phyloP scores from a whole-genome alignment of 2,113 vertebrate species.

The Gobiocypris rarus region DNA sequence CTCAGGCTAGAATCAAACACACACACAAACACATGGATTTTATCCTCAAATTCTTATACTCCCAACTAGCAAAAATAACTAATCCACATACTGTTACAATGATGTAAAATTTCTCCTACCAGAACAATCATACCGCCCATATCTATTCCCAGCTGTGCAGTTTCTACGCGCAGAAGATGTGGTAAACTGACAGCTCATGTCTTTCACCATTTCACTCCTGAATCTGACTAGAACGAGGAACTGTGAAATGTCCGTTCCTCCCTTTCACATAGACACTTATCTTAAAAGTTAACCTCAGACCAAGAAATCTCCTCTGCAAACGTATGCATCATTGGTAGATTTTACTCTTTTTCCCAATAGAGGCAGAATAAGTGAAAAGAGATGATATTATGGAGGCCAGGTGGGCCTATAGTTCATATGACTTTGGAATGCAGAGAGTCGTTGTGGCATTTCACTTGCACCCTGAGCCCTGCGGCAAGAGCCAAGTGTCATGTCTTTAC shows the following conservation, averaged over 20 bases:
- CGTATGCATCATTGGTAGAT: neutral
- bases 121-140: neutral
- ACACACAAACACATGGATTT: neutral
- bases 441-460: constrained; percentile 79
- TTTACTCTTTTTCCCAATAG: neutral
- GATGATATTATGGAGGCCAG: constrained; percentile 70
- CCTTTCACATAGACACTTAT: constrained; percentile 9
- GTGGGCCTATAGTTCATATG: constrained; percentile 71
- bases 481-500: constrained; percentile 57
- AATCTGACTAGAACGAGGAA: neutral
- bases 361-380: neutral
- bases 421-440: constrained; percentile 69
- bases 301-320: neutral
- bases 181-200: constrained; percentile 13
- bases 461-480: constrained; percentile 58
- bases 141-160: neutral
- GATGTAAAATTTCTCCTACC: neutral
- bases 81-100: neutral
- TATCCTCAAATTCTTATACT: constrained; percentile 24
- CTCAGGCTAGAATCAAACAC: neutral
- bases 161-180: constrained; percentile 1
- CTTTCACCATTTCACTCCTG: neutral
- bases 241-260: constrained; percentile 18
- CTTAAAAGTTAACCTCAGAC: neutral
- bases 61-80: neutral